Evolutionary conservation across 2,888 invertebrate genomes (phyloP), one percentile per base, ranked within the genome.

Genomic region (Drosophila peninsularis): DNA sequence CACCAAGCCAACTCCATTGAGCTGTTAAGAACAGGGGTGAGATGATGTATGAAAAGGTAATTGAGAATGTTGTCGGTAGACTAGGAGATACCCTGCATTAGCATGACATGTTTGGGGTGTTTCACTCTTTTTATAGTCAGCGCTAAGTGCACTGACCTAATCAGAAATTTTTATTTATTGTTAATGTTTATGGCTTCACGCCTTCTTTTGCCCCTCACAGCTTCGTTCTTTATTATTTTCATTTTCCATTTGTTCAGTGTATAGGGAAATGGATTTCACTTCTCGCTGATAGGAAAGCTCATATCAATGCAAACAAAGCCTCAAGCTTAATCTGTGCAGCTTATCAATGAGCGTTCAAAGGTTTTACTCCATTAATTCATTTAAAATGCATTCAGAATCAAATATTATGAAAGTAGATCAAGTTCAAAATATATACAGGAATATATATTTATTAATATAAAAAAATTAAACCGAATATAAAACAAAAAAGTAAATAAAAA

Each of bases 301-400:
- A 9, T 34, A 34, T 50, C 49, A 32, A 17, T 17, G 11, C 47
- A 30, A 13, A 34, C 32, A 49, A 21, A 49, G 49, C 14, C 7
- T 7, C 2, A 5, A 13, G 27, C 27, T 32, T 27, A 5, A 11
- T 56, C 39, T 34, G 9, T 10, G 10, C 19, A 11, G 70, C 55
- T 62, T 70, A 63, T 53, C 70, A 54, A 24, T 37, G 0, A 3
- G 2, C 7, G 41, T 17, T 45, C 2, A 45, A 47, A 6, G 42
- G 11, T 34, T 55, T 44, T 19, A 6, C 1, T 10, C 3, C n/a
- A 24, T 50, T 21, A 10, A 27, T 3, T 0, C 9, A 14, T 14
- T 34, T 13, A 17, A 32, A 19, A 32, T 27, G 45, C 47, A 17
- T 19, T 32, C 9, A 17, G 13, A 13, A 32, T 13, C 5, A 6